These are phyloP conservation scores for Acanthosepion pharaonis DNA, from an alignment of 2,888 invertebrate genomes.

Conservation along the genomic window DNA sequence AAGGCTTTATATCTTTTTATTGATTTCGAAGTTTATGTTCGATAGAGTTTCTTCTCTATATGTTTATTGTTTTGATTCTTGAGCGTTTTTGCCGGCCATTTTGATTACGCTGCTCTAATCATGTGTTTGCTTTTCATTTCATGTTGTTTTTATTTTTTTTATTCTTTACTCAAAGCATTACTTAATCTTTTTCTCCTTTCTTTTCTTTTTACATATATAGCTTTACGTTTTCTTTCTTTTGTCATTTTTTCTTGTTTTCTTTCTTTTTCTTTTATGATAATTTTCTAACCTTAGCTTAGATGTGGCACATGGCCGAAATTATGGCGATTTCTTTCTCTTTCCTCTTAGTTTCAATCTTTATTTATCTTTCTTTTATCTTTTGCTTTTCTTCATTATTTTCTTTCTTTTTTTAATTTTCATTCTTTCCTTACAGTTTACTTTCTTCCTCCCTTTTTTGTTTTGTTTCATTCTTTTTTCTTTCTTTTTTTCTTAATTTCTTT, in stretches of 20 bases:
- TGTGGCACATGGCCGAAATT: too few species aligned
- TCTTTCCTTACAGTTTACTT: not conserved
- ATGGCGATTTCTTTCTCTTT: too few species aligned
- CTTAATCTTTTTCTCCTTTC: not conserved
- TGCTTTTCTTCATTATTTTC: not conserved
- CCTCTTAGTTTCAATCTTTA: not conserved
- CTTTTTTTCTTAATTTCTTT: not conserved
- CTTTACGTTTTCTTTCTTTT: not conserved
- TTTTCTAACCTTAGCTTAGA: not conserved
- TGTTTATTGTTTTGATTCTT: not conserved
- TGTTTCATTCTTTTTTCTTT: not conserved
- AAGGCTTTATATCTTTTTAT: not conserved
- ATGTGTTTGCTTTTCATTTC: not conserved
- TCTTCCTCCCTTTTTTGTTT: not conserved
- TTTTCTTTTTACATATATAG: not conserved
- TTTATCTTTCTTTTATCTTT: not conserved
- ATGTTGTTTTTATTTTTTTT: not conserved
- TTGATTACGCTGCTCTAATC: not conserved
- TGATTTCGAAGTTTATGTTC: not conserved
- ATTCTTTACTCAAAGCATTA: not conserved
- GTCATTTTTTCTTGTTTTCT: not conserved
- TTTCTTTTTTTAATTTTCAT: not conserved
- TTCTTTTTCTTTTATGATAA: not conserved
- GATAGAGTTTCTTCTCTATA: not conserved
- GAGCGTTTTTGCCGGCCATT: not conserved